These are phyloP conservation scores for Creontiades dilutus DNA, from an alignment of 2,888 invertebrate species.

Conservation along the genomic window DNA sequence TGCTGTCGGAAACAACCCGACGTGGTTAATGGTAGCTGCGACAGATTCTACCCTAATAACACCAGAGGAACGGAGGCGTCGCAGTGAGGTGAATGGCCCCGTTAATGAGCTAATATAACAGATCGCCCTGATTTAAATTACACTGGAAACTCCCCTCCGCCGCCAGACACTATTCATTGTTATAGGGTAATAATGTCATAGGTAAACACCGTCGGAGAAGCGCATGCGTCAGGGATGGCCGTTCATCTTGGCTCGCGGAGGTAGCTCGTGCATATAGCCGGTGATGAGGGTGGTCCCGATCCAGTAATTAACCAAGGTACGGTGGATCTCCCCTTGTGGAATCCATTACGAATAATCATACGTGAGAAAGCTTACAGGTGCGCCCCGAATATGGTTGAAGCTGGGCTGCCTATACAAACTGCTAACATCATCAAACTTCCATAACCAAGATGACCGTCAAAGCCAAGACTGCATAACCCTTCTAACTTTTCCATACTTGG, in stretches of 20 bases:
- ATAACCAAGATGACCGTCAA: no score
- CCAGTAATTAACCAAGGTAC: slow-evolving; percentile 37
- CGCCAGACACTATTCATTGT: slow-evolving; percentile 28
- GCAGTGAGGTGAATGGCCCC: slow-evolving; percentile 39
- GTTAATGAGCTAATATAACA: slow-evolving; percentile 60
- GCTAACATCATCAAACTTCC: neutral
- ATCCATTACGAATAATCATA: slow-evolving; percentile 44
- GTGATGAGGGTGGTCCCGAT: neutral
- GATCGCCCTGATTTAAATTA: slow-evolving; percentile 60
- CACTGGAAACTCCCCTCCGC: neutral
- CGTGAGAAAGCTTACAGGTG: neutral
- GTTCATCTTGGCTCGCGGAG: neutral
- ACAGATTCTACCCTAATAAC: slow-evolving; percentile 35
- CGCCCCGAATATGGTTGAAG: neutral
- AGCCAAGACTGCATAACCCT: no score
- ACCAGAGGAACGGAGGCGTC: slow-evolving; percentile 5
- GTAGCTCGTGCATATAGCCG: neutral
- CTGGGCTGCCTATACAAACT: neutral
- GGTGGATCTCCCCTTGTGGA: neutral
- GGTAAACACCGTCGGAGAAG: neutral
- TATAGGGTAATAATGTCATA: slow-evolving; percentile 48
- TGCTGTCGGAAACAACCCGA: neutral
- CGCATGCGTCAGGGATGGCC: neutral
- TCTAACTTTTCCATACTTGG: no score
- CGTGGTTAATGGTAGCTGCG: neutral